Conservation (phyloP, 1,140 invertebrate genomes). For the Nilaparvata lugens region DNA sequence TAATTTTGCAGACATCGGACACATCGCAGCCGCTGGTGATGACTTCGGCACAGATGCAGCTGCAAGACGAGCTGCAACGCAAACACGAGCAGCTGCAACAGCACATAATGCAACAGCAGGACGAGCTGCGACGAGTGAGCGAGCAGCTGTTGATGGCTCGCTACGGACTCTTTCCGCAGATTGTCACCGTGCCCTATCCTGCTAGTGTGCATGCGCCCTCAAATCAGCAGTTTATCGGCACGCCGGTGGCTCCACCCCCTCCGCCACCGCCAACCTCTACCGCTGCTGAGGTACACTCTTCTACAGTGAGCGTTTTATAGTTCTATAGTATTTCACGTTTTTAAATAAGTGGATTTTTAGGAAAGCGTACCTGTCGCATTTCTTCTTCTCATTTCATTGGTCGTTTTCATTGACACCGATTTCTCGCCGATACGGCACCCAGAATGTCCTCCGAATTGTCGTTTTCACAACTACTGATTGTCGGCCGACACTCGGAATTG, state of each 20-base stretch:
- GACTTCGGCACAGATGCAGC: slow-evolving; percentile 18
- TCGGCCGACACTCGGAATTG: too few relatives aligned
- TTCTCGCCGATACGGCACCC: too few relatives aligned
- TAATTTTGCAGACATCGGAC: too few relatives aligned
- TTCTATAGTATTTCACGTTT: not conserved
- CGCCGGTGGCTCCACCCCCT: not conserved
- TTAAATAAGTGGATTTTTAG: not conserved
- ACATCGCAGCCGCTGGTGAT: slow-evolving; percentile 17
- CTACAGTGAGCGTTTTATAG: not conserved
- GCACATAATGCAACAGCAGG: slow-evolving; percentile 74
- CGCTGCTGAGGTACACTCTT: not conserved
- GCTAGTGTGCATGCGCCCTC: not conserved
- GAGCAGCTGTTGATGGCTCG: slow-evolving; percentile 76
- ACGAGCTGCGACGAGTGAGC: slow-evolving; percentile 70
- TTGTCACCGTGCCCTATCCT: slow-evolving; percentile 43
- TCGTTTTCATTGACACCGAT: too few relatives aligned
- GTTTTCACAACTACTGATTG: too few relatives aligned
- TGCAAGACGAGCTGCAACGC: slow-evolving; percentile 63
- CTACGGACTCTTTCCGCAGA: slow-evolving; percentile 60
- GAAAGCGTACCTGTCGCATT: too few relatives aligned
- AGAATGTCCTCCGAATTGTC: too few relatives aligned
- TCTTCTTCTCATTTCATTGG: too few relatives aligned
- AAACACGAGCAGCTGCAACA: slow-evolving; percentile 79
- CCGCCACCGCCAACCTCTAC: not conserved
- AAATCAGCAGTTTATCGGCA: not conserved